phyloP scores from a whole-genome alignment of 64 coral and sea anemone genomes.

The Astreopora myriophthalma region DNA sequence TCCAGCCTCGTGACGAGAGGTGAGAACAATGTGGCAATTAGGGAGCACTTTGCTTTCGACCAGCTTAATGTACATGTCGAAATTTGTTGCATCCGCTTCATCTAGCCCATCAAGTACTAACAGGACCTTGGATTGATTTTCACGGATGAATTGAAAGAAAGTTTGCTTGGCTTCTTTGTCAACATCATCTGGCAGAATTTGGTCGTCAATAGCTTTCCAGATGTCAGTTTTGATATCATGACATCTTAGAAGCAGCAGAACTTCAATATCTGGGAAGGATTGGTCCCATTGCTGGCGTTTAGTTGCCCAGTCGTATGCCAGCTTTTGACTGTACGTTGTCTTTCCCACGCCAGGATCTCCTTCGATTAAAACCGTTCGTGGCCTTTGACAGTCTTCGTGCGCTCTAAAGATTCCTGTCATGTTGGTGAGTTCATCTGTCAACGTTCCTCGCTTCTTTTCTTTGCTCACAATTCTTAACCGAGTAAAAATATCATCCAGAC shows the following conservation, averaged over 20 bases:
- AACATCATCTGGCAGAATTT: conserved; percentile 25
- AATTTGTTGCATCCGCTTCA: neutral
- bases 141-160: neutral
- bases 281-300: neutral
- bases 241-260: conserved; percentile 37
- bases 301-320: conserved; percentile 23
- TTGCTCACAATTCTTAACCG: neutral
- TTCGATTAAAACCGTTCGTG: neutral
- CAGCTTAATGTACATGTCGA: neutral
- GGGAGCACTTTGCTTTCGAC: neutral
- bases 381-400: neutral
- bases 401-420: neutral
- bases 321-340: neutral
- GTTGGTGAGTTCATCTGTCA: neutral
- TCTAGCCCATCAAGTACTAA: conserved; percentile 30
- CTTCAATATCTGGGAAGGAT: conserved; percentile 17
- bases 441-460: neutral
- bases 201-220: conserved; percentile 40
- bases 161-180: neutral
- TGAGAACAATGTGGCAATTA: neutral
- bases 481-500: neutral
- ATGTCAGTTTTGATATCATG: neutral
- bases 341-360: conserved; percentile 31
- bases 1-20: conserved; percentile 7
- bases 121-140: conserved; percentile 25